A percentile compares a stretch with the other conserved stretches of the same genome.
Conservation (phyloP, 2,888 invertebrate species). For the Balanococcus diminutus region DNA sequence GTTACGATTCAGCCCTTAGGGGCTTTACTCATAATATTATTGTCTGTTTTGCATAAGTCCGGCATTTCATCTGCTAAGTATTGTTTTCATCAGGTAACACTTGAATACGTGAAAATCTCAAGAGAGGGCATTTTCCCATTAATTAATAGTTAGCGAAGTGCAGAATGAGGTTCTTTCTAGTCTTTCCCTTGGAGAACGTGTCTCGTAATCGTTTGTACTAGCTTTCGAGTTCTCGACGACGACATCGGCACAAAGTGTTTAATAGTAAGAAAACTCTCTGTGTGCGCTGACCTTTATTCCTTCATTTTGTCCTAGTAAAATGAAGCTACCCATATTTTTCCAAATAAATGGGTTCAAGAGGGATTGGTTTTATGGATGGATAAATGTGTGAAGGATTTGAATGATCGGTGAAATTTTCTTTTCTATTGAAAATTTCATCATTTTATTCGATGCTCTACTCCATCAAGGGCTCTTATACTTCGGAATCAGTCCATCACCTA, state of each 20-base stretch:
- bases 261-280: background rate
- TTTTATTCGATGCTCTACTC: too few species aligned
- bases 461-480: too few species aligned
- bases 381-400: too few species aligned
- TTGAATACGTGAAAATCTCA: conserved; percentile 9
- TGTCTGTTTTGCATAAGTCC: conserved; percentile 34
- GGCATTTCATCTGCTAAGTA: conserved; percentile 34
- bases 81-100: conserved; percentile 37
- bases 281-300: background rate
- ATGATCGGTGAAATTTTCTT: too few species aligned
- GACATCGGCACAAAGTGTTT: background rate
- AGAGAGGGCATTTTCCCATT: conserved; percentile 26
- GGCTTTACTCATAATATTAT: conserved; percentile 27
- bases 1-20: conserved; percentile 14
- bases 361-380: too few species aligned
- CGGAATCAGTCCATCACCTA: background rate
- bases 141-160: conserved; percentile 34
- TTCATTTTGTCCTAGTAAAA: background rate
- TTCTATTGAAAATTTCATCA: too few species aligned
- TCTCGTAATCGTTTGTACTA: conserved; percentile 31
- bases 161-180: conserved; percentile 27
- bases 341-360: too few species aligned
- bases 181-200: conserved; percentile 15
- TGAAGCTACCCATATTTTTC: too few species aligned
- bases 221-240: background rate